Evolutionary conservation across 2,113 vertebrate genomes (phyloP), one percentile per base, ranked within the genome.

Genomic region (Xenus cinereus): DNA sequence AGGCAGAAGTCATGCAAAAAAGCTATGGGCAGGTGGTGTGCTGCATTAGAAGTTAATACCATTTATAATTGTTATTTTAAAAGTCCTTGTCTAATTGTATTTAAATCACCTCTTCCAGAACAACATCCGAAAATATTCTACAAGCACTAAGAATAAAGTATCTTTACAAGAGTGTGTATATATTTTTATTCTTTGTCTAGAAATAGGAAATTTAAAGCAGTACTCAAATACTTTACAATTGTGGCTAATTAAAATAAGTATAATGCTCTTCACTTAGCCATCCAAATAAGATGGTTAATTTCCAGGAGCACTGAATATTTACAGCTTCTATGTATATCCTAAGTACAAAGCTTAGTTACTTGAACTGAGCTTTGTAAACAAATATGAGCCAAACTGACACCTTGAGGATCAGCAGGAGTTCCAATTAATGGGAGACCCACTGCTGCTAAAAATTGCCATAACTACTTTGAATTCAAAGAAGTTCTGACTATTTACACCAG

Each of bases 361-460:
- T 6, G 16, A 90, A 91, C 73, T 28, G 17, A 92, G 83, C 60
- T 92, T 92, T 93, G 85, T 93, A 96, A 94, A 95, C 83, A 96
- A 96, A 92, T 89, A 50, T 27, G n/a, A 90, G 86, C 83, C 90
- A 97, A 93, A 94, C 62, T 92, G 92, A 94, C 88, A 95, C 94
- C 92, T 89, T 95, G 94, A 96, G 73, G 57, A 95, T 91, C 94
- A 96, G 90, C 92, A 77, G 95, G 95, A 75, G 30, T 35, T 87
- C 95, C 94, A 95, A 96, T 96, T 96, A 97, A 91, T 80, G 78
- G 63, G n/a, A 96, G 84, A 96, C 93, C 75, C 67, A 83, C 95
- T 87, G 92, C 91, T 91, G 95, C 63, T 96, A 83, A 85, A 96
- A 93, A 91, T 43, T 96, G 88, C 56, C 62, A 57, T 14, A 92